Base-by-base conservation (phyloP, 2,113 vertebrate species). In the Nyctibius bracteatus region DNA sequence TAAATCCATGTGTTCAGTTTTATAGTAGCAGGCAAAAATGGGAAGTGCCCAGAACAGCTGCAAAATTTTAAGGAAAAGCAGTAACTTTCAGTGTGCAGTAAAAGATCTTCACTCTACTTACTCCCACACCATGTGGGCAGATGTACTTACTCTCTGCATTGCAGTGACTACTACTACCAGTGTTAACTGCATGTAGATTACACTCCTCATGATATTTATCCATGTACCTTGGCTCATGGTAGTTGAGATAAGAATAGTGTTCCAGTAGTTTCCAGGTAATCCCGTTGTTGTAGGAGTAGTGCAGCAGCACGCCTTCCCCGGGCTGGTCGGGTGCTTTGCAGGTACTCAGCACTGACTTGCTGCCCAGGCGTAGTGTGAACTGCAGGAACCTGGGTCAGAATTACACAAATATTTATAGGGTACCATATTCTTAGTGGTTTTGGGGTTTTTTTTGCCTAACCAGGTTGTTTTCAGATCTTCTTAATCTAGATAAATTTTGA, bases 241-340 rank as follows among this genome's bases (percentile, higher is more conserved):
- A 99, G 93, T 98, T 99, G 96, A 99, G 98, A 73, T 99, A 99
- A 31, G 99, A 98, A 47, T 99, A 99, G 97, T 99, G 99, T 59
- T 99, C 99, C 97, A 99, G 95, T 9, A 99, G 98, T 39, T 99
- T 99, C 99, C 99, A 99, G 80, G 99, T 99, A 78, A 99, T 99
- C 27, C 99, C 99, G 1, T 99, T 99, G 97, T 99, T 99, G 3
- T 99, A 98, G 16, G 99, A 99, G 97, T 99, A 99, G 97, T 99
- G 99, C 67, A 99, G 96, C 81, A 99, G 96, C 61, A 99, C 98
- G 24, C 99, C 99, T 97, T 99, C 99, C 39, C 99, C 99, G 2
- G 99, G 98, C 96, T 99, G 98, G 96, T 99, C 98, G 0, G 99
- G 99, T 4, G 99, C 99, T 92, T 98, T 99, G 97, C 99, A 99